Conservation (phyloP, 2,888 invertebrate species). For the Apotomis turbidana region DNA sequence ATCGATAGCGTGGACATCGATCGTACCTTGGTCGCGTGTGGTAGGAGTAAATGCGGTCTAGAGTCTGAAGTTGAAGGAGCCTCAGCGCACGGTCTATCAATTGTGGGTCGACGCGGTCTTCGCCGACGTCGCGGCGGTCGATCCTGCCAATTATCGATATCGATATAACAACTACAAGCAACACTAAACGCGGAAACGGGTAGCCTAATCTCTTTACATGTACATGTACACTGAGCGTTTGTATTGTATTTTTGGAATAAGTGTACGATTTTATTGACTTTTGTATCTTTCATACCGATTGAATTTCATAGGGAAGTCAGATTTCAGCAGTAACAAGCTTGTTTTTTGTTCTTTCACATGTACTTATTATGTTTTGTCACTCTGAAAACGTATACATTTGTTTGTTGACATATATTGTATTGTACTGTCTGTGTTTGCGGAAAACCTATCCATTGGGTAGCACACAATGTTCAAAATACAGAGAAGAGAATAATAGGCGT, state of each 20-base stretch:
- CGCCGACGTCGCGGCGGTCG: conserved; percentile 78
- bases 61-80: conserved; percentile 82
- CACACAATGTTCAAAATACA: neutral
- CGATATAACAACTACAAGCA: conserved; percentile 64
- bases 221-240: neutral
- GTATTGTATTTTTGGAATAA: neutral
- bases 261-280: neutral
- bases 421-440: neutral
- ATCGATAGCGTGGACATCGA: conserved; percentile 51
- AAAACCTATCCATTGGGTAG: neutral
- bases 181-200: conserved; percentile 46
- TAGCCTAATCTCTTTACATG: conserved; percentile 9
- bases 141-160: conserved; percentile 81
- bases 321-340: neutral
- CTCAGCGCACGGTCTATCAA: conserved; percentile 82
- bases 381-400: neutral
- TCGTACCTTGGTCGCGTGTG: conserved; percentile 85
- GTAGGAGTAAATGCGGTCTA: conserved; percentile 84
- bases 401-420: neutral
- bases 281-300: neutral
- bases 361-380: neutral
- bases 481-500: neutral
- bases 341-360: neutral
- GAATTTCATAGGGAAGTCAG: neutral
- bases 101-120: conserved; percentile 76